Conservation (phyloP, 2,113 vertebrate species). For the Charina bottae region DNA sequence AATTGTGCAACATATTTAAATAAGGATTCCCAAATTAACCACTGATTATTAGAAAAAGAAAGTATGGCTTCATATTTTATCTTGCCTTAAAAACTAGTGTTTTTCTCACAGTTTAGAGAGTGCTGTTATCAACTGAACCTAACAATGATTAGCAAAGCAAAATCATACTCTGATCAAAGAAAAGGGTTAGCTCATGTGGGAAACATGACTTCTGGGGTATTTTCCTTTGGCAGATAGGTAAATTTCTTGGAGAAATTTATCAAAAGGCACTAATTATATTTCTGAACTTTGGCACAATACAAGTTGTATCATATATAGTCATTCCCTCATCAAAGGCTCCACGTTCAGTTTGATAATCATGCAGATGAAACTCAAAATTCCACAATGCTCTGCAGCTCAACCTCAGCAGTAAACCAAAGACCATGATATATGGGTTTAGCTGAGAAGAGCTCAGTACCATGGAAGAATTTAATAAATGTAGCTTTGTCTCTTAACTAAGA, state of each 20-base stretch:
- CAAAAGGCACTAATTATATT: not conserved
- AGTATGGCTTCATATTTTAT: not conserved
- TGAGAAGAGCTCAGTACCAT: not conserved
- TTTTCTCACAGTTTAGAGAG: not conserved
- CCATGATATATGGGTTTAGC: not conserved
- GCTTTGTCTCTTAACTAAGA: not conserved
- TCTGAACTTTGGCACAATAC: constrained; percentile 2
- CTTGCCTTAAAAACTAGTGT: not conserved
- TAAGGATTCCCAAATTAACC: not conserved
- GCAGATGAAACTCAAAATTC: not conserved
- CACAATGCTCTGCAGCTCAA: not conserved
- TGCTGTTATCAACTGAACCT: not conserved
- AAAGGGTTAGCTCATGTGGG: not conserved
- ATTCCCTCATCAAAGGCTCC: constrained; percentile 3
- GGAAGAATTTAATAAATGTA: not conserved
- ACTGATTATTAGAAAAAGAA: not conserved
- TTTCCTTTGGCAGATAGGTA: not conserved
- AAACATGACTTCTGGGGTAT: not conserved
- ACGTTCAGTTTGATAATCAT: not conserved
- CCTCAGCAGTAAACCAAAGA: not conserved
- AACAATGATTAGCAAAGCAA: not conserved
- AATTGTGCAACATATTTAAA: not conserved
- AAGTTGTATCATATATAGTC: not conserved
- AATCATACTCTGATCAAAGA: not conserved
- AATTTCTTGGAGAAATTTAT: not conserved